Percentiles rank a stretch among this genome's conserved stretches.
phyloP scores from a whole-genome alignment of 2,888 invertebrate species.

The Sphaeridia pumilis region DNA sequence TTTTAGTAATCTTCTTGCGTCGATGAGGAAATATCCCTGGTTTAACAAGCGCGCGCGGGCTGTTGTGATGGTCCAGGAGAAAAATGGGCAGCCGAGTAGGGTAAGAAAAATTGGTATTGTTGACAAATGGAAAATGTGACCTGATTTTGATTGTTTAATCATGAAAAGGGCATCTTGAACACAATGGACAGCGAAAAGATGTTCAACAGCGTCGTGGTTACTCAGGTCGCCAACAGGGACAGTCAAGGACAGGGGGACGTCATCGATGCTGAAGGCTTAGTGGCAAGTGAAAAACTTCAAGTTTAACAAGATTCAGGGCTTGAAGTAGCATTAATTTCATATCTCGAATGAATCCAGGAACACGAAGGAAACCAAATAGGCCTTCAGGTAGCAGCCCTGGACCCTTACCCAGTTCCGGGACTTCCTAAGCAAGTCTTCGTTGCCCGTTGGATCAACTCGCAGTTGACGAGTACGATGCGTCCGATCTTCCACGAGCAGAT shows the following conservation, averaged over 20 bases:
- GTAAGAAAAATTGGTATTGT: conserved; percentile 15
- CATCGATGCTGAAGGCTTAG: not conserved
- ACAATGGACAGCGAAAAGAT: conserved; percentile 25
- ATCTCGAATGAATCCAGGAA: no score
- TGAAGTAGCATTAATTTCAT: not conserved
- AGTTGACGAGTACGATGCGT: conserved; percentile 15
- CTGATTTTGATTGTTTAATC: not conserved
- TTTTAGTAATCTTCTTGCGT: conserved; percentile 24
- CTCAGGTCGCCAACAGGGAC: conserved; percentile 14
- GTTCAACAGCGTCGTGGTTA: conserved; percentile 32
- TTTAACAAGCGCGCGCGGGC: conserved; percentile 24
- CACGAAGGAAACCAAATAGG: conserved; percentile 1
- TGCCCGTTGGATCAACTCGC: conserved; percentile 22
- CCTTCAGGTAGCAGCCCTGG: conserved; percentile 31
- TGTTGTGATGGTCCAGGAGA: conserved; percentile 27
- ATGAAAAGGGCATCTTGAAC: conserved; percentile 24
- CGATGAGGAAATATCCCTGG: conserved; percentile 20
- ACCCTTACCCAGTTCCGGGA: conserved; percentile 32
- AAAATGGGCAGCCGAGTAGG: conserved; percentile 24
- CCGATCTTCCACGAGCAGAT: conserved; percentile 32
- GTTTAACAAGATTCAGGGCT: not conserved
- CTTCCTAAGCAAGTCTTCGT: conserved; percentile 29
- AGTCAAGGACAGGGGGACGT: not conserved
- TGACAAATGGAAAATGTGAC: not conserved
- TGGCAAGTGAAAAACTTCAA: not conserved